Evolutionary conservation across 2,797 vertebrate species (phyloP).

Genomic region (Psittacula echo): DNA sequence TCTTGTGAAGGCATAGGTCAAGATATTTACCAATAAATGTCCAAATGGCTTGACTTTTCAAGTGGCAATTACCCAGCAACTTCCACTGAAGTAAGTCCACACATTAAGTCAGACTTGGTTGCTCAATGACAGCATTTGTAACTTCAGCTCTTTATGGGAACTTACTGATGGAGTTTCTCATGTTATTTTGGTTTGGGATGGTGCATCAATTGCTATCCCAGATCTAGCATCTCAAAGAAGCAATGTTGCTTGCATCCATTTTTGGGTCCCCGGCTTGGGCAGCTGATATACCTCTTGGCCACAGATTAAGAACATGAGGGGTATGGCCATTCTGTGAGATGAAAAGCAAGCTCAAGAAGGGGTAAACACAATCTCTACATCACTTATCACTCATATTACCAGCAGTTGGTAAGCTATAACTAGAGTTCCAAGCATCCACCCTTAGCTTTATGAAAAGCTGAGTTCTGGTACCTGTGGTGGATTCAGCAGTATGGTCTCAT

Average conservation of each 20-base stretch:
- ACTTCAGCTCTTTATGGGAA: not conserved
- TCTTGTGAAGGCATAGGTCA: not conserved
- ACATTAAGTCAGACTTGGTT: not conserved
- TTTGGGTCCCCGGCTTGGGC: not conserved
- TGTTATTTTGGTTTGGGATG: not conserved
- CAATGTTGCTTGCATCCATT: not conserved
- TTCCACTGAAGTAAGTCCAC: not conserved
- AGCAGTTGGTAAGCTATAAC: not conserved
- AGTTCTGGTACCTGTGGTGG: not conserved
- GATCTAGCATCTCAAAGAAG: not conserved
- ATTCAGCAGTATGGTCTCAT: not conserved
- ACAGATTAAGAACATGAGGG: not conserved
- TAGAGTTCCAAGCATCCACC: not conserved
- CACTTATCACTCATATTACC: not conserved
- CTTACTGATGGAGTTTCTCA: not conserved
- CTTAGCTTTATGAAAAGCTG: not conserved
- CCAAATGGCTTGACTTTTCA: constrained; percentile 3
- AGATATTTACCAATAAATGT: not conserved
- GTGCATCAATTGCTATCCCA: not conserved
- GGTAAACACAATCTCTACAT: not conserved
- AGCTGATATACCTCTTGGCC: not conserved
- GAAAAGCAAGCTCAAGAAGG: not conserved
- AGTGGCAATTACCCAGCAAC: not conserved
- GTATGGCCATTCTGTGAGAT: not conserved
- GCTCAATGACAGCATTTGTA: not conserved